Conservation (phyloP, 2,888 invertebrate genomes). For the Rhyacophila evoluta region DNA sequence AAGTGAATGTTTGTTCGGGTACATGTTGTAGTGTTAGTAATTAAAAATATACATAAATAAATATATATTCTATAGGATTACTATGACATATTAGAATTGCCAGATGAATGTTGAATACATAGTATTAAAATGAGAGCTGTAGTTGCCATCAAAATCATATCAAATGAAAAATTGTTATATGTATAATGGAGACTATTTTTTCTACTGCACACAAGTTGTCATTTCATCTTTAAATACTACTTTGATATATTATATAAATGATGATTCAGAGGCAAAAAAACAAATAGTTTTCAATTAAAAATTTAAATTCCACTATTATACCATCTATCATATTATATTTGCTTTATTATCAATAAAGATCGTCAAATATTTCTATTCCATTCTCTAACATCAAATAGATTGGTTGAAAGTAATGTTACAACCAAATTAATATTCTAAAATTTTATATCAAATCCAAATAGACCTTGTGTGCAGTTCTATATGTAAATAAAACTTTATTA, state of each 20-base stretch:
- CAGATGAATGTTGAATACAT: conserved; percentile 39
- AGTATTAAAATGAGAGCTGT: conserved; percentile 34
- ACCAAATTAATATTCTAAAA: too few relatives aligned
- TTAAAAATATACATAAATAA: background rate
- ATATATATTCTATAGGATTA: background rate
- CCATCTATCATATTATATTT: too few relatives aligned
- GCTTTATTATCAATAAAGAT: too few relatives aligned
- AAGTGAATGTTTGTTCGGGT: conserved; percentile 4
- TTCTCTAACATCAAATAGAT: too few relatives aligned
- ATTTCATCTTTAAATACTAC: background rate
- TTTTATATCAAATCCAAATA: background rate
- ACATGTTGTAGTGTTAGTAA: background rate
- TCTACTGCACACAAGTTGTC: conserved; percentile 13
- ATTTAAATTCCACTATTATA: too few relatives aligned
- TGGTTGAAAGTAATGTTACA: too few relatives aligned
- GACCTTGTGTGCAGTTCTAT: conserved; percentile 10
- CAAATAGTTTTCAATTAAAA: too few relatives aligned
- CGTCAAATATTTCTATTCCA: too few relatives aligned
- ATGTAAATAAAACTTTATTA: conserved; percentile 27
- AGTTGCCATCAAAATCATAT: conserved; percentile 42
- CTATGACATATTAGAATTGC: conserved; percentile 7
- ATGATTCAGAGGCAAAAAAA: too few relatives aligned
- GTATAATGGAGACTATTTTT: conserved; percentile 14
- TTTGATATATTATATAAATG: too few relatives aligned
- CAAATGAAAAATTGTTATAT: conserved; percentile 28